Evolutionary conservation across 2,113 vertebrate species (phyloP).

Genomic region (Datnioides undecimradiatus): DNA sequence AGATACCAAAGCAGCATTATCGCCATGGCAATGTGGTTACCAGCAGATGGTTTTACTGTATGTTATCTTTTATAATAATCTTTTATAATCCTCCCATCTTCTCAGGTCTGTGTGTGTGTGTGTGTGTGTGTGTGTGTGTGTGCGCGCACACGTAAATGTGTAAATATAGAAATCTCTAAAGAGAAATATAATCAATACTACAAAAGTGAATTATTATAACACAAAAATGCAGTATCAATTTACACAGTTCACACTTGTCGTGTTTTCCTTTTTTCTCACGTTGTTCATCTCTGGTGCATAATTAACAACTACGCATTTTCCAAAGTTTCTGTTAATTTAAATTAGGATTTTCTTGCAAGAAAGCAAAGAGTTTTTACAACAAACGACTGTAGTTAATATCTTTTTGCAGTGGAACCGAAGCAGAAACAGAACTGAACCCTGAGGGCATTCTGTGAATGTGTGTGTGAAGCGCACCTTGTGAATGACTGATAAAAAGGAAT

Average conservation of each 20-base stretch:
- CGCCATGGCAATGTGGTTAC: constrained; percentile 3
- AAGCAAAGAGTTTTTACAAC: neutral
- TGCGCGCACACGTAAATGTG: no score
- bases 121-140: neutral
- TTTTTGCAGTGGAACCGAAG: neutral
- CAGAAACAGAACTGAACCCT: neutral
- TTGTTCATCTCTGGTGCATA: neutral
- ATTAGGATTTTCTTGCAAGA: neutral
- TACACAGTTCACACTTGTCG: neutral
- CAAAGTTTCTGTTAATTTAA: neutral
- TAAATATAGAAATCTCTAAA: no score
- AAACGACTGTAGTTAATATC: neutral
- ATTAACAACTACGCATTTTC: neutral
- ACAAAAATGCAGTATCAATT: neutral
- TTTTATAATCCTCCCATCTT: neutral
- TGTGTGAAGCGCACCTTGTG: no score
- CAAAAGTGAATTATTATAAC: no score
- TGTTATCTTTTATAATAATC: neutral
- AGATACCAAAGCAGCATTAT: constrained; percentile 11
- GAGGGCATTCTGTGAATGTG: no score
- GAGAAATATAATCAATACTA: no score
- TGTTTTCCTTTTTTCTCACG: neutral
- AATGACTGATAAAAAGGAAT: no score
- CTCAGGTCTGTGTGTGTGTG: neutral
- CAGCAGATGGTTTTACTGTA: neutral